Evolutionary conservation across 1,140 invertebrate genomes (phyloP).

Genomic region (Drosophila neocordata): DNA sequence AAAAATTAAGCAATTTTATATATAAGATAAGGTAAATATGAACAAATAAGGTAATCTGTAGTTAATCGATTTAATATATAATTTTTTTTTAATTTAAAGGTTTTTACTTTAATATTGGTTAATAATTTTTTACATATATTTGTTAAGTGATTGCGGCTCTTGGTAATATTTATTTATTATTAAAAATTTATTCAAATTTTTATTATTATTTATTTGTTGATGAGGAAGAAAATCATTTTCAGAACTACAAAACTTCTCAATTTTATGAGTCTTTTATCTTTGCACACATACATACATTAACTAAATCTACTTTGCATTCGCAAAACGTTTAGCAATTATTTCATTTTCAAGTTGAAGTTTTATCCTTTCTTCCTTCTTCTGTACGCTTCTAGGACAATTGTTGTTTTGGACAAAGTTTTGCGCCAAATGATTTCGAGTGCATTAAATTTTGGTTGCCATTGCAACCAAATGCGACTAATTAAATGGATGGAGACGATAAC

Average conservation of each 20-base stretch:
- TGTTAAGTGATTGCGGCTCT: too few relatives aligned
- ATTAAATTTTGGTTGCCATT: conserved; percentile 72
- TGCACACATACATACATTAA: conserved; percentile 42
- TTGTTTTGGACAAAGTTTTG: conserved; percentile 50
- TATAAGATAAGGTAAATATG: too few relatives aligned
- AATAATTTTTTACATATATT: too few relatives aligned
- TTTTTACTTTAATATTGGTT: too few relatives aligned
- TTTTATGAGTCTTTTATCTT: conserved; percentile 2
- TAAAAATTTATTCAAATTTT: too few relatives aligned
- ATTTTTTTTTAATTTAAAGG: too few relatives aligned
- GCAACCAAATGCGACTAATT: conserved; percentile 78
- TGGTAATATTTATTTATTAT: too few relatives aligned
- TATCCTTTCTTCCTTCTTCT: conserved; percentile 4
- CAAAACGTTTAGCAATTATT: conserved; percentile 73
- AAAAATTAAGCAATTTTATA: too few relatives aligned
- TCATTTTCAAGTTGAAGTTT: conserved; percentile 55
- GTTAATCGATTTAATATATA: too few relatives aligned
- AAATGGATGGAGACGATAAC: conserved; percentile 57
- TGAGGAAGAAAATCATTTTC: not conserved
- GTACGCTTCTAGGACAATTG: not conserved
- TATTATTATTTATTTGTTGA: too few relatives aligned
- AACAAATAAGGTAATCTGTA: too few relatives aligned
- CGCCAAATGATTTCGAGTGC: conserved; percentile 73
- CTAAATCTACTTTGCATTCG: conserved; percentile 61
- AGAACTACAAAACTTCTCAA: not conserved